Evolutionary conservation across 2,888 invertebrate species (phyloP).

Genomic region (Pristionchus fissidentatus): DNA sequence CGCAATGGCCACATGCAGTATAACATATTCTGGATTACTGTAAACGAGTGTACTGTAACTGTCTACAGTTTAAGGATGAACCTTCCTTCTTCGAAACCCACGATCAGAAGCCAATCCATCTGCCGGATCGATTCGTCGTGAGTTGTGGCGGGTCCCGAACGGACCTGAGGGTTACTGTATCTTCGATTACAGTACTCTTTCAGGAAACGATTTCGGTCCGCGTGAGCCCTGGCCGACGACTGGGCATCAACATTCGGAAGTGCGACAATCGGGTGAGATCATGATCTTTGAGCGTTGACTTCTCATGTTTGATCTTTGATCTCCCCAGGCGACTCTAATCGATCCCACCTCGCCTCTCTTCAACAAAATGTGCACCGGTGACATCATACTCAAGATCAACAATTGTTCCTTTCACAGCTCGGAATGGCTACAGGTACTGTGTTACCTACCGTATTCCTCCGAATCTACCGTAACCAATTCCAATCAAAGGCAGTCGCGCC

Average conservation of each 20-base stretch:
- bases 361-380: slow-evolving; percentile 22
- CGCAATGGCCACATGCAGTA: too few relatives aligned
- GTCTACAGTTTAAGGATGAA: too few relatives aligned
- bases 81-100: too few relatives aligned
- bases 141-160: not conserved
- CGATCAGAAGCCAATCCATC: not conserved
- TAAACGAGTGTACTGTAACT: too few relatives aligned
- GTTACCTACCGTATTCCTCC: not conserved
- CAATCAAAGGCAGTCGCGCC: not conserved
- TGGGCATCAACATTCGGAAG: not conserved
- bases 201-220: slow-evolving; percentile 18
- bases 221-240: not conserved
- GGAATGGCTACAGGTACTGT: not conserved
- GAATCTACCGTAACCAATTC: not conserved
- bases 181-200: too few relatives aligned
- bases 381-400: not conserved
- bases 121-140: not conserved
- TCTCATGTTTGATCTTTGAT: not conserved
- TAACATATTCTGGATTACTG: too few relatives aligned
- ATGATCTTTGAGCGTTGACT: slow-evolving; percentile 13
- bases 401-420: not conserved
- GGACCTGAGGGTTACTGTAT: not conserved
- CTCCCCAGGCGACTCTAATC: not conserved
- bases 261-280: slow-evolving; percentile 12
- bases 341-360: not conserved